phyloP scores from a whole-genome alignment of 1,140 invertebrate genomes.

The Solen grandis region DNA sequence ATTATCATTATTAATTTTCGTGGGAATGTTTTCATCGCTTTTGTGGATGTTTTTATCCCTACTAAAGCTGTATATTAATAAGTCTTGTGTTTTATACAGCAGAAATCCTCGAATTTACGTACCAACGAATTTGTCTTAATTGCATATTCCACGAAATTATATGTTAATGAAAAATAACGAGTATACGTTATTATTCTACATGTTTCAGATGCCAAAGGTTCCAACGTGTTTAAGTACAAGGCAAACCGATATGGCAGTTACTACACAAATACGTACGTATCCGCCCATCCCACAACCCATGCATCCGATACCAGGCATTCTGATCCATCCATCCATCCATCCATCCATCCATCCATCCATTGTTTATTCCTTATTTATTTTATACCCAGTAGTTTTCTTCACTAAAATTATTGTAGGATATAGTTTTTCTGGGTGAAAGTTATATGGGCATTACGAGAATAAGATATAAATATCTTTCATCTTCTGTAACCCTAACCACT shows the following conservation, averaged over 20 bases:
- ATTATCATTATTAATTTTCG: too few relatives aligned
- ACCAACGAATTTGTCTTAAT: too few relatives aligned
- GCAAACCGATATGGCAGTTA: conserved; percentile 5
- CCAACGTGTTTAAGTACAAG: neutral
- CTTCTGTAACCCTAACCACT: too few relatives aligned
- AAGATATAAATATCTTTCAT: neutral
- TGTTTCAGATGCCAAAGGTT: too few relatives aligned
- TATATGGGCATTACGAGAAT: neutral
- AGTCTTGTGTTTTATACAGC: too few relatives aligned
- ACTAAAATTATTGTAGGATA: neutral
- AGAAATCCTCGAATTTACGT: too few relatives aligned
- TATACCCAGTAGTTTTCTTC: neutral
- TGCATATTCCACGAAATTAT: too few relatives aligned
- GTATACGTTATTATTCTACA: too few relatives aligned
- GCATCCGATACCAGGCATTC: neutral
- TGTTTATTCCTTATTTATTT: neutral
- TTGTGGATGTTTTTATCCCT: too few relatives aligned
- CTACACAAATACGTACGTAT: neutral
- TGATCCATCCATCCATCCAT: neutral
- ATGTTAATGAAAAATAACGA: too few relatives aligned
- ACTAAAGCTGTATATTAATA: too few relatives aligned
- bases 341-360: neutral
- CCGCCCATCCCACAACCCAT: neutral
- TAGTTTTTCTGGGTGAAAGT: neutral
- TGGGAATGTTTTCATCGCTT: too few relatives aligned